Base-by-base conservation (phyloP, 2,888 invertebrate species). In the Agrotis puta region DNA sequence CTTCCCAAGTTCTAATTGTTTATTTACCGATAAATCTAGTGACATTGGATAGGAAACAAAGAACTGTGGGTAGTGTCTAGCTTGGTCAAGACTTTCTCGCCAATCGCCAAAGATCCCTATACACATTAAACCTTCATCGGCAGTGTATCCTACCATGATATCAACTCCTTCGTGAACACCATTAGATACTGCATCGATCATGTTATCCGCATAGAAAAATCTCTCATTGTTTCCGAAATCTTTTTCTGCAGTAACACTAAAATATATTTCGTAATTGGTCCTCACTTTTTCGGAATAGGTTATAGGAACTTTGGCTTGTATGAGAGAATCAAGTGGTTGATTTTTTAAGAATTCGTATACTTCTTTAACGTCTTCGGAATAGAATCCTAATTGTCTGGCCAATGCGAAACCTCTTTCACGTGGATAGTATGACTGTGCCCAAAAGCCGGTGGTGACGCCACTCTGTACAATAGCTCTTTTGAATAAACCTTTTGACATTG, bases 141-240 rank as follows among this genome's bases (percentile, higher is more conserved):
- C 95, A 22, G 97, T 98, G 4, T 97, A 90, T 9, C 98, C 98
- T 18, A 97, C 94, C 89, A 98, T 97, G 90, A 98, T 96, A 0
- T 98, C 97, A 0, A 97, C 94, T n/a, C 84, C 90, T 59, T 90
- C 86, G 48, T 97, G 92, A n/a, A 93, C 93, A n/a, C 97, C 97
- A 22, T 93, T 89, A 74, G 93, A 91, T 14, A 94, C 79, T 22
- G 89, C 88, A 48, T 96, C 92, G 43, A 79, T 65, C 1, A 88
- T 63, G 24, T 90, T 63, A 24, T 90, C 82, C n/a, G 88, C 89
- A n/a, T 83, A 81, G 74, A 87, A 92, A 80, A 89, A 92, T 59
- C 85, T 85, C 66, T 92, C 91, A 16, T 81, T 86, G 9, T 82
- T 66, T 1, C 76, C 89, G 71, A 91, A 91, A 45, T 86, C 47